Conservation (phyloP, 2,797 vertebrate species). For the Lithobates pipiens region DNA sequence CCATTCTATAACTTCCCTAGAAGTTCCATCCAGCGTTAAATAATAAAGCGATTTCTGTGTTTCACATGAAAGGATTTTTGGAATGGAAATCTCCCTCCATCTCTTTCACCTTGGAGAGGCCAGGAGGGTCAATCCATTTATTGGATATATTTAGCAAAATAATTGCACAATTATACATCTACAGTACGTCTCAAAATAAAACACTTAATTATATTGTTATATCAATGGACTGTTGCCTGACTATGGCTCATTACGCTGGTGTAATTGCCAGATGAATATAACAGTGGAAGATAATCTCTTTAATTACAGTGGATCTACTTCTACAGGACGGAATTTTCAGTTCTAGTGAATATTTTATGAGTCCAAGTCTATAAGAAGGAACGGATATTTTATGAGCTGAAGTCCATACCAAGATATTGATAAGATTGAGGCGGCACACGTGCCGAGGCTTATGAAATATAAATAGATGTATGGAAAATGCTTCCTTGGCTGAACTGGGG, state of each 20-base stretch:
- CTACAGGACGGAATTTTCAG: constrained; percentile 42
- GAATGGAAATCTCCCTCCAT: constrained; percentile 54
- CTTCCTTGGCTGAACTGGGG: too few relatives aligned
- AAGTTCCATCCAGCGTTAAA: constrained; percentile 34
- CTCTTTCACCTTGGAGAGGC: constrained; percentile 52
- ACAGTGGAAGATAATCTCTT: constrained; percentile 36
- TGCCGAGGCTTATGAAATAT: too few relatives aligned
- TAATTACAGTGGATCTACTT: constrained; percentile 53
- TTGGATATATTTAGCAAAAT: constrained; percentile 55
- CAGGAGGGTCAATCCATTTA: constrained; percentile 41
- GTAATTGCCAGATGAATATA: constrained; percentile 44
- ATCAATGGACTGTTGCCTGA: constrained; percentile 52
- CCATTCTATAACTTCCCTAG: constrained; percentile 26
- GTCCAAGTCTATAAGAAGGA: constrained; percentile 32
- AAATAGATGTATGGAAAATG: too few relatives aligned
- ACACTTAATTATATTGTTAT: constrained; percentile 57
- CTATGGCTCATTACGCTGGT: constrained; percentile 47
- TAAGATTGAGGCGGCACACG: background rate
- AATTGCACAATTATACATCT: constrained; percentile 56
- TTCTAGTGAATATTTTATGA: constrained; percentile 57
- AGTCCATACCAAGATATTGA: background rate
- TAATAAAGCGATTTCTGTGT: constrained; percentile 35
- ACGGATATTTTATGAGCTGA: background rate
- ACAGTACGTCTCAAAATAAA: constrained; percentile 50
- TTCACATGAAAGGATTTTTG: constrained; percentile 35